Evolutionary conservation across 2,888 invertebrate genomes (phyloP).

Genomic region (Belgica antarctica): DNA sequence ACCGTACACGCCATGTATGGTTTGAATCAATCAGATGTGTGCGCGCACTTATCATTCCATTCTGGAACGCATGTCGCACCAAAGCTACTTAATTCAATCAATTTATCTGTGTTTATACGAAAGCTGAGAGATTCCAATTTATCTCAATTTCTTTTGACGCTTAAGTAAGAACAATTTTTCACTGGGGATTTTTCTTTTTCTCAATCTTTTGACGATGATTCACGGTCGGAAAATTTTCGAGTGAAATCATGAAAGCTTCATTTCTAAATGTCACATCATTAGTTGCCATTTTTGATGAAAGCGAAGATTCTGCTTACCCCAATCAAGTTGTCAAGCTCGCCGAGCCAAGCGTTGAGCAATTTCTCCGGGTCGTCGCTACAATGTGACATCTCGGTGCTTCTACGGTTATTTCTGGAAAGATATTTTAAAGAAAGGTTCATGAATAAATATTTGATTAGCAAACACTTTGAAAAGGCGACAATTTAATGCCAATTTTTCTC

Average conservation of each 20-base stretch:
- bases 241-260: too few relatives aligned
- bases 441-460: conserved; percentile 21
- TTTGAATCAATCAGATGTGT: not conserved
- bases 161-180: not conserved
- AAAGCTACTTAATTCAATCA: not conserved
- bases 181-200: too few relatives aligned
- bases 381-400: conserved; percentile 49
- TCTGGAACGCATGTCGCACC: not conserved
- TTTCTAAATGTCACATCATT: too few relatives aligned
- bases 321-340: conserved; percentile 59
- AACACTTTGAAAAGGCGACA: not conserved
- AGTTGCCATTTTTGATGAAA: not conserved
- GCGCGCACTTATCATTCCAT: conserved; percentile 24
- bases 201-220: too few relatives aligned
- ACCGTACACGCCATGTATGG: conserved; percentile 8
- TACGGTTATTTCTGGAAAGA: conserved; percentile 26
- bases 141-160: too few relatives aligned
- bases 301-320: conserved; percentile 54
- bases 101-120: not conserved
- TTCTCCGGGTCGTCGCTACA: conserved; percentile 56
- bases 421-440: not conserved
- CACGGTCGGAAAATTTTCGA: too few relatives aligned
- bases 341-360: conserved; percentile 60
- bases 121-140: too few relatives aligned
- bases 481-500: not conserved